These are phyloP conservation scores for Labeo calbasu DNA, from an alignment of 2,797 vertebrate genomes.

Conservation along the genomic window DNA sequence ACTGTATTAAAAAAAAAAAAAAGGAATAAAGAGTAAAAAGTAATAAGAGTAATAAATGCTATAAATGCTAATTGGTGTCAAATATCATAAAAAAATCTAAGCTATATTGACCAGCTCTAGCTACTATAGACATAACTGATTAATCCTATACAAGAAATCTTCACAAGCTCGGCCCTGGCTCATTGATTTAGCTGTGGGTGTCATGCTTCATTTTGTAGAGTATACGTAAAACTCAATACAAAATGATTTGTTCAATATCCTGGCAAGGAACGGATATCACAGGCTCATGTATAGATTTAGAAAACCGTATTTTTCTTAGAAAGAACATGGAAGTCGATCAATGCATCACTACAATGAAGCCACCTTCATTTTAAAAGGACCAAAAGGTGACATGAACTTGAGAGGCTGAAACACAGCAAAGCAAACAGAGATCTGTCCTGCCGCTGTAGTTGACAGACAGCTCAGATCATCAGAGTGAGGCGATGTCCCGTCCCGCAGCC, in stretches of 20 bases:
- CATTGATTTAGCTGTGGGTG: constrained; percentile 12
- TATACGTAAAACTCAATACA: constrained; percentile 3
- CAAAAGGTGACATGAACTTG: neutral
- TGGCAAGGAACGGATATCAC: neutral
- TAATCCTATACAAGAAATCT: neutral
- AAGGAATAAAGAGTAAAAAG: too few species aligned
- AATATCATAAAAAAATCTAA: neutral
- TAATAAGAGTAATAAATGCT: neutral
- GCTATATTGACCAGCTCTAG: neutral
- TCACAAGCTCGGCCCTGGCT: neutral
- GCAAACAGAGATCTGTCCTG: neutral
- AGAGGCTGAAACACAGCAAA: neutral
- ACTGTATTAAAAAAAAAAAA: too few species aligned
- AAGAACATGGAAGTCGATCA: neutral
- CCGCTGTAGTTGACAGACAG: constrained; percentile 7
- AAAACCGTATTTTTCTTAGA: constrained; percentile 1
- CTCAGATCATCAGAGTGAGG: constrained; percentile 28
- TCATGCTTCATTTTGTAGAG: constrained; percentile 10
- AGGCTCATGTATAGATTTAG: neutral
- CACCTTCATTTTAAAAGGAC: neutral
- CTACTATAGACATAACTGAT: neutral
- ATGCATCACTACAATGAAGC: neutral
- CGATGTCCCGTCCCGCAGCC: constrained; percentile 16
- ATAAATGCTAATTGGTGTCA: neutral
- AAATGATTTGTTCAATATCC: constrained; percentile 15